Evolutionary conservation across 2,888 invertebrate genomes (phyloP).

Genomic region (Philonicus albiceps): DNA sequence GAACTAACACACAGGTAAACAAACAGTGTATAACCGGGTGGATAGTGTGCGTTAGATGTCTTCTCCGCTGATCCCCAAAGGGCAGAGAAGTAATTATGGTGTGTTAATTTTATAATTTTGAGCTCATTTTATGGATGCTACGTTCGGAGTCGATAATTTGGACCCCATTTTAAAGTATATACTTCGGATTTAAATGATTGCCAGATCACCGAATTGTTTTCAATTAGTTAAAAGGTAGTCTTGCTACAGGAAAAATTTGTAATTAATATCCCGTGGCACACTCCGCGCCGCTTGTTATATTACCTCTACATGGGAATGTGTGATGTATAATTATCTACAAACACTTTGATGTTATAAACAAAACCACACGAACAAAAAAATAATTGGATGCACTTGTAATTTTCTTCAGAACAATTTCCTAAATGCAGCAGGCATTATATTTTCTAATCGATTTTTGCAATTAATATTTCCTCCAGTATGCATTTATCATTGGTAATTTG

Average conservation of each 20-base stretch:
- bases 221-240: background rate
- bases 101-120: slow-evolving; percentile 40
- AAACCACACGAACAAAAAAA: slow-evolving; percentile 4
- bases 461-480: background rate
- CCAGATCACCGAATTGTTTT: background rate
- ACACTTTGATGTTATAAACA: slow-evolving; percentile 32
- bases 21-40: slow-evolving; percentile 49
- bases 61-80: slow-evolving; percentile 35
- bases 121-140: background rate
- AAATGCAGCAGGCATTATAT: background rate
- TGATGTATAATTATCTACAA: background rate
- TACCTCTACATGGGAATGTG: slow-evolving; percentile 17
- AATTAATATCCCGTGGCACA: slow-evolving; percentile 50
- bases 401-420: background rate
- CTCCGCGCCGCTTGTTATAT: slow-evolving; percentile 47
- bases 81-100: slow-evolving; percentile 46
- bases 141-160: background rate
- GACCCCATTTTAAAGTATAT: background rate
- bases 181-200: background rate
- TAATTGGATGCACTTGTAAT: background rate
- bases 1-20: slow-evolving; percentile 56
- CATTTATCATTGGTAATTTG: background rate
- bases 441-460: background rate
- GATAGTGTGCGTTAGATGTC: slow-evolving; percentile 30
- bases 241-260: slow-evolving; percentile 30